Conservation (phyloP, 2,888 invertebrate genomes). For the Syrphus vitripennis region DNA sequence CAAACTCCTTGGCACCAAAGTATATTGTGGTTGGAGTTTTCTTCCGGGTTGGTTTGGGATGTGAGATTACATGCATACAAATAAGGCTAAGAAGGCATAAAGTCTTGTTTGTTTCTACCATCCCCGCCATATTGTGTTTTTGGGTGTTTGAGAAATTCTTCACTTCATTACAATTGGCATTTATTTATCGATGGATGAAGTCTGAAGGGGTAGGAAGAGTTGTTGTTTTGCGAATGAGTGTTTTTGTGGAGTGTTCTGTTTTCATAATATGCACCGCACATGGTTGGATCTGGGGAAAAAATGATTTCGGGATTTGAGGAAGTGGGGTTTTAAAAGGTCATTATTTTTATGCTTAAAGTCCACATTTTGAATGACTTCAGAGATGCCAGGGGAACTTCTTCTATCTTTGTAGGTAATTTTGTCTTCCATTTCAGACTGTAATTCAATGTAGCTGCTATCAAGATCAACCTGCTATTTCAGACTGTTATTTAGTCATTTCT, state of each 20-base stretch:
- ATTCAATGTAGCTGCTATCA: too few relatives aligned
- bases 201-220: background rate
- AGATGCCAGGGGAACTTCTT: too few relatives aligned
- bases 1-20: background rate
- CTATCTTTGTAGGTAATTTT: too few relatives aligned
- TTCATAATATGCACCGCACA: background rate
- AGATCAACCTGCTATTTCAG: too few relatives aligned
- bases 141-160: conserved; percentile 38
- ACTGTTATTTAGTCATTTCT: too few relatives aligned
- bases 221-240: background rate
- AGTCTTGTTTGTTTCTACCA: conserved; percentile 8
- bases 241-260: background rate
- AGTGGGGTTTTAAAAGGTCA: too few relatives aligned
- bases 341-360: too few relatives aligned
- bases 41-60: background rate
- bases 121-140: background rate
- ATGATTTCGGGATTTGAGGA: too few relatives aligned
- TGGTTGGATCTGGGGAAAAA: background rate
- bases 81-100: conserved; percentile 7
- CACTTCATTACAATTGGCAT: conserved; percentile 54
- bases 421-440: too few relatives aligned
- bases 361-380: too few relatives aligned
- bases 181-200: conserved; percentile 20
- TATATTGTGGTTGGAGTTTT: background rate
- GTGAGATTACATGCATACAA: background rate